These are phyloP conservation scores for Brachionus manjavacas DNA, from an alignment of 1,140 invertebrate genomes.

Conservation along the genomic window DNA sequence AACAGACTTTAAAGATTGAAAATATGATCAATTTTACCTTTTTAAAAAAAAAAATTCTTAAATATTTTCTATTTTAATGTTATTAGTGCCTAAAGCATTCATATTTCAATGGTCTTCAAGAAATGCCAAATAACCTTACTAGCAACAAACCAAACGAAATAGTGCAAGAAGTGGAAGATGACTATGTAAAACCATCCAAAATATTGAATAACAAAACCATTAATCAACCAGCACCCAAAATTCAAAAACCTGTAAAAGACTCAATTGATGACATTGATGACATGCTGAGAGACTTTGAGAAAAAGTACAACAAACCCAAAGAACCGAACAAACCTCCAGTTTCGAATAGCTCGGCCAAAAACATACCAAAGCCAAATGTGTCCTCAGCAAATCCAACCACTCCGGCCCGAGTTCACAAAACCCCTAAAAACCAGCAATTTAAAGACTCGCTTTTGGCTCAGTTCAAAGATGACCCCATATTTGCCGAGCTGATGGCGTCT, in stretches of 20 bases:
- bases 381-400: background rate
- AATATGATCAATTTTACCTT: no score
- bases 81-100: background rate
- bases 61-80: background rate
- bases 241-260: background rate
- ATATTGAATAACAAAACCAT: background rate
- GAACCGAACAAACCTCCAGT: background rate
- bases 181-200: slow-evolving; percentile 1
- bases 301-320: background rate
- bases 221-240: background rate
- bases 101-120: background rate
- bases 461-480: slow-evolving; percentile 41
- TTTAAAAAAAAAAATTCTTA: slow-evolving; percentile 29
- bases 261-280: slow-evolving; percentile 14
- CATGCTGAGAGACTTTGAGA: slow-evolving; percentile 21
- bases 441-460: slow-evolving; percentile 35
- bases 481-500: background rate
- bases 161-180: slow-evolving; percentile 39
- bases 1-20: no score
- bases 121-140: background rate
- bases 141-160: background rate
- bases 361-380: slow-evolving; percentile 22
- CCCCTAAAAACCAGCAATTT: background rate
- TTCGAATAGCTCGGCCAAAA: background rate
- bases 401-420: background rate